Conservation (phyloP, 1,140 invertebrate genomes). For the Pseudomyrmex flavicornis region DNA sequence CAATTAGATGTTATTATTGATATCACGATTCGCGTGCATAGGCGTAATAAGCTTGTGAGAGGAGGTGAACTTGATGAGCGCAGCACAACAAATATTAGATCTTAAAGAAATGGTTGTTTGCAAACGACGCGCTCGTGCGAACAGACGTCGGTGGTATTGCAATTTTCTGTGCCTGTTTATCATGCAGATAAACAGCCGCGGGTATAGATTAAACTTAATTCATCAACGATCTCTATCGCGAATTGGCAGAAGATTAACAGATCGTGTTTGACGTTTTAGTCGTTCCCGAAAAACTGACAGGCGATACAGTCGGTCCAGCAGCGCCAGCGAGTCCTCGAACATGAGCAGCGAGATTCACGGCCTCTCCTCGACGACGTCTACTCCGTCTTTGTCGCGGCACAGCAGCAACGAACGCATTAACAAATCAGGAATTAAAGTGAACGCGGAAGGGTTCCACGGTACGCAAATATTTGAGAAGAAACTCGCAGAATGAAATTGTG, state of each 20-base stretch:
- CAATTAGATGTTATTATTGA: not conserved
- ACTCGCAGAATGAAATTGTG: no score
- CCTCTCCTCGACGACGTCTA: constrained; percentile 82
- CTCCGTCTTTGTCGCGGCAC: constrained; percentile 81
- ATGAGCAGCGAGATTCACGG: constrained; percentile 84
- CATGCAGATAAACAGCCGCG: constrained; percentile 9
- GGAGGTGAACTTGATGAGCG: constrained; percentile 25
- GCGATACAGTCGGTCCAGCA: constrained; percentile 83
- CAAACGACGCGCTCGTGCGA: not conserved
- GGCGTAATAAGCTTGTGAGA: not conserved
- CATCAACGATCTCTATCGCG: constrained; percentile 9
- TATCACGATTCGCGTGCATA: constrained; percentile 18
- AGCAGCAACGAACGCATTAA: constrained; percentile 81
- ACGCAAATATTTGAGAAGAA: constrained; percentile 19
- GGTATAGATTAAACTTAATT: constrained; percentile 12
- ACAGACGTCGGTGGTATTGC: not conserved
- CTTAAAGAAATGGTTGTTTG: constrained; percentile 5
- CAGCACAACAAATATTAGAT: constrained; percentile 26
- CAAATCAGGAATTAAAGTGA: constrained; percentile 74
- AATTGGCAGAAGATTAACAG: constrained; percentile 3
- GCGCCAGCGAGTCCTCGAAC: constrained; percentile 83
- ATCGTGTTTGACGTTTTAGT: constrained; percentile 69
- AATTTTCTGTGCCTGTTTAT: constrained; percentile 19
- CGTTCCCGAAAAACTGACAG: constrained; percentile 79
- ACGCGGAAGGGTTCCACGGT: constrained; percentile 76